Percentiles rank a stretch among this genome's conserved stretches.
Conservation (phyloP, 64 coral and sea anemone genomes). For the Actinia equina region DNA sequence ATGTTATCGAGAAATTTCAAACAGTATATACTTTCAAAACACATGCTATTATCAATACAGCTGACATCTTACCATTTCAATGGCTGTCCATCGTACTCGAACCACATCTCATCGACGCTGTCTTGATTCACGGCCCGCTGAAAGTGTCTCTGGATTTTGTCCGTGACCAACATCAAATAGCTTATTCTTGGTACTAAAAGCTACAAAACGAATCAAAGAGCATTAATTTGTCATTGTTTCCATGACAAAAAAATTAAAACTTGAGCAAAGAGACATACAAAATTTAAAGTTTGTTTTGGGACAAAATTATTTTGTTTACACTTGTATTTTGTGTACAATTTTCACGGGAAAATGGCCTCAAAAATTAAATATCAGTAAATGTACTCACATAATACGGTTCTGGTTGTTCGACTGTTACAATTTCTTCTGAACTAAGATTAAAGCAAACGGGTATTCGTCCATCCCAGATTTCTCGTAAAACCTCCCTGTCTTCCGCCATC, state of each 20-base stretch:
- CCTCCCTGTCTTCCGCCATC: slow-evolving; percentile 98
- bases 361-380: neutral
- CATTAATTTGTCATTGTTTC: neutral
- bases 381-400: slow-evolving; percentile 91
- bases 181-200: slow-evolving; percentile 93
- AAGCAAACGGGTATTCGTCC: slow-evolving; percentile 96
- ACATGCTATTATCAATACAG: neutral
- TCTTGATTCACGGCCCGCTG: slow-evolving; percentile 89
- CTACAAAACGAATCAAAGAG: slow-evolving; percentile 42
- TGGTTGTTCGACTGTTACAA: slow-evolving; percentile 92
- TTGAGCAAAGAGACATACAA: neutral
- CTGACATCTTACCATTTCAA: slow-evolving; percentile 79
- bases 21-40: neutral
- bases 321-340: neutral
- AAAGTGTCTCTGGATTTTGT: slow-evolving; percentile 96
- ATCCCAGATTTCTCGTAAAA: slow-evolving; percentile 94
- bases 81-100: slow-evolving; percentile 98
- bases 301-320: neutral
- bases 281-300: neutral
- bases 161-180: slow-evolving; percentile 91
- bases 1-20: too few species aligned
- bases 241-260: neutral
- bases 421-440: slow-evolving; percentile 90
- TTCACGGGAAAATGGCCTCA: neutral
- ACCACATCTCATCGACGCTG: slow-evolving; percentile 86